Base-by-base conservation (phyloP, 92 coral and sea anemone genomes). In the Porites cylindrica region DNA sequence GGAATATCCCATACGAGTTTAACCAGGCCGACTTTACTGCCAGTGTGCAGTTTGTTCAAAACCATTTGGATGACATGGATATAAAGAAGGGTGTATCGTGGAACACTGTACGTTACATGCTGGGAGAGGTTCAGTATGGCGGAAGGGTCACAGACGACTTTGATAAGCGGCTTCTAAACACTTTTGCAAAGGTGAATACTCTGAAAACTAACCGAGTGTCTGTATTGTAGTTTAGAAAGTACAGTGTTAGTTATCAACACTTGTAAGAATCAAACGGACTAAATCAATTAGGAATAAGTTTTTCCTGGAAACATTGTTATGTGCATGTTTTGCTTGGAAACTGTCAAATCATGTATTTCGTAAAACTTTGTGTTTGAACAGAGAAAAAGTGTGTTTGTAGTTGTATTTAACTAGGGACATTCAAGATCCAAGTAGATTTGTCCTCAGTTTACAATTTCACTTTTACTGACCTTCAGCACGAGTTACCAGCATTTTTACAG, bases 11-110 rank as follows among this genome's bases (percentile, higher is more conserved):
- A 19, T 95, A 95, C 79, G 98, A 95, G 70, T 95, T 97, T 72
- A 97, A 97, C 92, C 99, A 97, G 88, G 99, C 99, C 9, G 99
- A 97, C 80, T 97, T 97, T 87, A 97, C 98, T 20, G 97, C 98
- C 80, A 97, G 99, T 65, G 99, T 97, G 38, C 99, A 97, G 94
- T 97, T 97, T 79, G 98, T 97, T 50, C 99, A 97, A 79, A 96
- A 96, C 63, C 99, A 96, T 79, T 90, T 96, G 56, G 99, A 95
- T 80, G 98, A 95, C 26, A 95, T 95, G 98, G 98, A 95, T 74
- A 88, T 96, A 84, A 96, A 96, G 91, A 96, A 96, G 83, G 99
- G 99, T 24, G 98, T 96, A 67, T 96, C 99, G 4, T 96, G 99
- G 99, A 96, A 96, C 84, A 96, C 99, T 4, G 99, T 96, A 62